A percentile compares a stretch with the other conserved stretches of the same genome.
Conservation (phyloP, 2,888 invertebrate genomes). For the Helobdella robusta region DNA sequence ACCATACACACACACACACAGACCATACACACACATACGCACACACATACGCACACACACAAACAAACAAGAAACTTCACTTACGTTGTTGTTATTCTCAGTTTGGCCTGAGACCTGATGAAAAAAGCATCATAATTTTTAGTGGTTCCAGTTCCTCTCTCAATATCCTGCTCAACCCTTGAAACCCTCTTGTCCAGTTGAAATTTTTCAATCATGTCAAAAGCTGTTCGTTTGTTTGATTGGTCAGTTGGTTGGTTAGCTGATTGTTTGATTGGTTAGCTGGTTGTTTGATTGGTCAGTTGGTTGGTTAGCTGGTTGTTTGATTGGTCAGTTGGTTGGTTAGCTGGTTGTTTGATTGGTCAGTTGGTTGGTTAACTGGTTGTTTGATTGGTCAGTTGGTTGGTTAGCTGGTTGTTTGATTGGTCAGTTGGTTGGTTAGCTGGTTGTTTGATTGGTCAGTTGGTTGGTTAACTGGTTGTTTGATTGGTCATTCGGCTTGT, state of each 20-base stretch:
- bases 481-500: too few species aligned
- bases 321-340: not conserved
- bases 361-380: not conserved
- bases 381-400: not conserved
- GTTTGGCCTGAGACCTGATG: constrained; percentile 7
- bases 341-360: not conserved
- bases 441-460: too few species aligned
- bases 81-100: constrained; percentile 27
- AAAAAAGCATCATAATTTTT: constrained; percentile 27
- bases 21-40: not conserved
- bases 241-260: not conserved
- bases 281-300: not conserved
- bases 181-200: constrained; percentile 26
- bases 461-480: too few species aligned
- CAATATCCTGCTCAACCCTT: not conserved
- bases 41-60: not conserved
- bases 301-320: not conserved
- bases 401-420: too few species aligned
- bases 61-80: not conserved
- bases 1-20: too few species aligned
- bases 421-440: too few species aligned
- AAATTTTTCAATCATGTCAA: constrained; percentile 33
- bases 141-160: constrained; percentile 24
- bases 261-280: not conserved
- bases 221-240: constrained; percentile 25